Evolutionary conservation across 1,140 invertebrate genomes (phyloP), one percentile per base, ranked within the genome.

Genomic region (Apis laboriosa): DNA sequence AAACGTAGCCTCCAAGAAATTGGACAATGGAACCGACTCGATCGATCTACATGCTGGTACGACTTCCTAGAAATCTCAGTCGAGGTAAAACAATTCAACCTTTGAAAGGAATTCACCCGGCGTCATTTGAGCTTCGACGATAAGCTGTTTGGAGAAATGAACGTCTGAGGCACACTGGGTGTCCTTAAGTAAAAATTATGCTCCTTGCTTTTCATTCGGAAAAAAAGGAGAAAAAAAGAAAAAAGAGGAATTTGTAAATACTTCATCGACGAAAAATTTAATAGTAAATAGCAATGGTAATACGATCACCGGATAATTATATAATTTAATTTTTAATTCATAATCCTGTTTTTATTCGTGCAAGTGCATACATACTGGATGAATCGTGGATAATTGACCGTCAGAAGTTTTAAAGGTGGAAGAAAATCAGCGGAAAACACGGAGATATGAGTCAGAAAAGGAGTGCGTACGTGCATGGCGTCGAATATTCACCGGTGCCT

Each of bases 401-500:
- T 19, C 49, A 15, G 15, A 34, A 21, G 43, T 9, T n/a, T 17
- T 2, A 1, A n/a, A 51, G n/a, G n/a, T 24, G 60, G 34, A 49
- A 66, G 53, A 49, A 74, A 74, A 64, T 74, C n/a, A 51, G 51
- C 8, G 55, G 49, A 24, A 79, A 83, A 72, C n/a, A 56, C 17
- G 67, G 43, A 51, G 68, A 63, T 78, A 53, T 60, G 79, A 86
- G 66, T 86, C 79, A 75, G 84, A 67, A 86, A 74, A 84, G 56
- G 78, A 63, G 78, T 82, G 85, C 73, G 73, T 76, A 84, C 75
- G 71, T 67, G 80, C 74, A 85, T 61, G 80, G 86, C 86, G 88
- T 90, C 84, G 86, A 88, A 89, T 90, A 88, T 55, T 77, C 84
- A 85, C 85, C 77, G 77, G 84, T 87, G 82, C 87, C 88, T 88